These are phyloP conservation scores for Bombycilla garrulus DNA, from an alignment of 2,113 vertebrate genomes.

Conservation along the genomic window DNA sequence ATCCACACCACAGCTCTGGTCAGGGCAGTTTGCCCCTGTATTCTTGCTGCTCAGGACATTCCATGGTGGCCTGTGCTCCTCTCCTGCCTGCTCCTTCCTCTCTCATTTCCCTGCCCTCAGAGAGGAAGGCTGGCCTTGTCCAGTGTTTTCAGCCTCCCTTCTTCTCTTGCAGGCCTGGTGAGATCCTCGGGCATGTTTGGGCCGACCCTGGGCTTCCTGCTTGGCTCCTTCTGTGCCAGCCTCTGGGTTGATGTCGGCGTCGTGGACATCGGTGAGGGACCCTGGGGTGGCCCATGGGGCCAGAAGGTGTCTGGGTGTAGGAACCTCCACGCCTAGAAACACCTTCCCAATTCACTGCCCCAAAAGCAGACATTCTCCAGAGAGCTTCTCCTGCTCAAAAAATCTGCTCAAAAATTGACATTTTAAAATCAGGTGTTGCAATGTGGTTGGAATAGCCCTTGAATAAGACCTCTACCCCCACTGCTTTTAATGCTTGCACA, in stretches of 20 bases:
- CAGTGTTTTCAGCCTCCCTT: neutral
- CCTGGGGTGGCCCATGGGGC: accelerated
- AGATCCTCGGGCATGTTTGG: slow-evolving; percentile 83
- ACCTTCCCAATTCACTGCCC: neutral
- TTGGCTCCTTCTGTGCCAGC: slow-evolving; percentile 82
- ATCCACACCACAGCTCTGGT: accelerated
- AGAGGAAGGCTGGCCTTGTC: neutral
- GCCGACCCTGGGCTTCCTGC: slow-evolving; percentile 80
- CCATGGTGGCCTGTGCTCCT: accelerated
- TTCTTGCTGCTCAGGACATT: neutral
- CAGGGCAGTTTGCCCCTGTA: neutral
- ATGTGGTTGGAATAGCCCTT: neutral
- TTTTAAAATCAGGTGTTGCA: neutral
- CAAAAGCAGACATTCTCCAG: neutral
- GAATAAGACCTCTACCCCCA: accelerated
- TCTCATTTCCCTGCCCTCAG: too few relatives aligned
- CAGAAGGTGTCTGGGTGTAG: neutral
- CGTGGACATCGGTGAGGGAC: slow-evolving; percentile 72
- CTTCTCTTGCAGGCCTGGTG: slow-evolving; percentile 78
- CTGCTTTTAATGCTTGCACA: neutral
- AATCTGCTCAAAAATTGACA: neutral
- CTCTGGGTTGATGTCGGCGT: slow-evolving; percentile 89
- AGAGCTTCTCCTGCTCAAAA: neutral
- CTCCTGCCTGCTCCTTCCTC: neutral
- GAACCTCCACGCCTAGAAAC: neutral